Evolutionary conservation across 2,797 vertebrate genomes (phyloP), one percentile per base, ranked within the genome.

Genomic region (Takifugu rubripes): DNA sequence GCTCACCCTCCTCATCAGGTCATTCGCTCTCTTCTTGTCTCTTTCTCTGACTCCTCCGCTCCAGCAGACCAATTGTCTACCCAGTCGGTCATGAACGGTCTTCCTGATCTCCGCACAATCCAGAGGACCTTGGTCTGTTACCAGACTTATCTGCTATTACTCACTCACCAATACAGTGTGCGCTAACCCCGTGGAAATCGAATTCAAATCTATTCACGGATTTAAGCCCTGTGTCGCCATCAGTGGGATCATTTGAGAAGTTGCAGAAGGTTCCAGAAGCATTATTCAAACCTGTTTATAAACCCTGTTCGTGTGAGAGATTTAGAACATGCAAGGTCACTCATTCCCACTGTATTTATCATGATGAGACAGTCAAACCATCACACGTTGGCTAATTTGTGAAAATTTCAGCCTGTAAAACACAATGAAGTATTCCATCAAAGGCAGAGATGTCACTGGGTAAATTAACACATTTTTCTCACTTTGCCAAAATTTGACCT

Each of bases 401-500:
- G 9, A 33, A 33, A 68, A 81, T 54, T 25, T 29, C 1, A 3
- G 36, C 21, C 49, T 27, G 36, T 52, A 52, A 54, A 66, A 67
- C 64, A 70, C 65, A 57, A 59, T 48, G 14, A 58, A 64, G 56
- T 9, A 56, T 54, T 66, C 24, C 40, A 57, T 51, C 56, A 64
- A 70, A 65, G 61, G 46, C 45, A 45, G 40, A 56, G 43, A 52
- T 65, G 78, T 71, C 66, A 53, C 27, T 24, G 36, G 3, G 49
- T 29, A 52, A 80, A 82, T 62, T 56, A 75, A 73, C 63, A 77
- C 78, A 73, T 69, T 68, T 71, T 77, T 70, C 68, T 64, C 61
- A 61, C 62, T 63, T 62, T 59, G 52, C 66, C 47, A 62, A 74
- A 77, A 66, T 45, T 44, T 77, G 72, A 84, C 82, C 83, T 84